These are phyloP conservation scores for Dermatemys mawii DNA, from an alignment of 2,113 vertebrate genomes.

Conservation along the genomic window DNA sequence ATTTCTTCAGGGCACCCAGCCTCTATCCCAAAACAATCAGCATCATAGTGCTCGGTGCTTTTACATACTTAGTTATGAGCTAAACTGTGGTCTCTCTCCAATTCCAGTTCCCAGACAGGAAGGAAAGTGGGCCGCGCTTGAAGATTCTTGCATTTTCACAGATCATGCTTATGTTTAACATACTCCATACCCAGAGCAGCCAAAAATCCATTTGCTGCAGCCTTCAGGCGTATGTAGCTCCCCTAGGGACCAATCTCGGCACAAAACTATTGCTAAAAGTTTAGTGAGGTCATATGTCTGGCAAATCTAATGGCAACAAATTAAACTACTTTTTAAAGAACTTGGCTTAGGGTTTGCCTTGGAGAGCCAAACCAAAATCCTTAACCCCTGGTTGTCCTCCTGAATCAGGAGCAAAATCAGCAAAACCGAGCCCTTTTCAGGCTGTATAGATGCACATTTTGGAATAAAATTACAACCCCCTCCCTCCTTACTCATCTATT, in stretches of 20 bases:
- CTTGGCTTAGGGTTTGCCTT: slow-evolving; percentile 35
- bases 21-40: not conserved
- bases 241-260: slow-evolving; percentile 51
- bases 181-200: slow-evolving; percentile 69
- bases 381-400: slow-evolving; percentile 66
- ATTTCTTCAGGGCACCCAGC: not conserved
- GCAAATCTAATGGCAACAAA: slow-evolving; percentile 74
- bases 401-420: not conserved
- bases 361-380: slow-evolving; percentile 61
- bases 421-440: not conserved
- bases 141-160: slow-evolving; percentile 83
- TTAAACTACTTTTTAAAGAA: slow-evolving; percentile 72
- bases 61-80: slow-evolving; percentile 43
- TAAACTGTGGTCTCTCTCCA: slow-evolving; percentile 40
- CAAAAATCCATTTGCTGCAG: slow-evolving; percentile 66
- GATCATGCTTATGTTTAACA: slow-evolving; percentile 78
- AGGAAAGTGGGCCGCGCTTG: slow-evolving; percentile 80
- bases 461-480: not conserved
- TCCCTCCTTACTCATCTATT: not conserved
- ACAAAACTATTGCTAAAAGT: slow-evolving; percentile 73
- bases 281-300: slow-evolving; percentile 73
- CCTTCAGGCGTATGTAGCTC: not conserved
- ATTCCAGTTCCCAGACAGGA: slow-evolving; percentile 81
- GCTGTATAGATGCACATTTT: rapidly evolving
- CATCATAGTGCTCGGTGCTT: not conserved